Evolutionary conservation across 2,113 vertebrate genomes (phyloP).

Genomic region (Orthonyx spaldingii): DNA sequence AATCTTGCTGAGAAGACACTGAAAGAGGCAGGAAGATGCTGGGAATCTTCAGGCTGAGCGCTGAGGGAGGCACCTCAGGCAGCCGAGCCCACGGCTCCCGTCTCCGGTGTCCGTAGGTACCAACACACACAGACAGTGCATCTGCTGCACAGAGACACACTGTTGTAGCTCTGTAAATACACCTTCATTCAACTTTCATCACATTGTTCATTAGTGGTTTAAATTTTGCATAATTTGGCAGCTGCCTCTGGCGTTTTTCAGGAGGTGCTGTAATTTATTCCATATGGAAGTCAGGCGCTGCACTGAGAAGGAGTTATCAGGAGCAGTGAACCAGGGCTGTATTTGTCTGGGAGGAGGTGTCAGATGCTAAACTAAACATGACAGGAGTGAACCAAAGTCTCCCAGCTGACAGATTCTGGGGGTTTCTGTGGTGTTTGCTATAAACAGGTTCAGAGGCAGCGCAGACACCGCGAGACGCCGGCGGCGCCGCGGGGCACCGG

Average conservation of each 20-base stretch:
- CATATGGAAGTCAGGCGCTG: conserved; percentile 50
- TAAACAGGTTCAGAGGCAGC: conserved; percentile 43
- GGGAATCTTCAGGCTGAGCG: neutral
- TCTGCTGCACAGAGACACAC: neutral
- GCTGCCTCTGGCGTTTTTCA: conserved; percentile 49
- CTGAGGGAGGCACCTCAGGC: neutral
- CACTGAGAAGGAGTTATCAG: conserved; percentile 53
- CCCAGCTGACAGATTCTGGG: conserved; percentile 57
- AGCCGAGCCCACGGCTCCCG: neutral
- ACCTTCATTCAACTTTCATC: conserved; percentile 59
- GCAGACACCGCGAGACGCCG: neutral
- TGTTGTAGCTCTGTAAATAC: neutral
- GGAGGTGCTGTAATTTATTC: conserved; percentile 27
- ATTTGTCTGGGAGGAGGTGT: conserved; percentile 62
- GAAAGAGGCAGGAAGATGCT: neutral
- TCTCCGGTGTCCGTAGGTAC: neutral
- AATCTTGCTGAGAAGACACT: fast-evolving
- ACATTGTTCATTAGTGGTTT: conserved; percentile 35
- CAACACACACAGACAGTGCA: neutral
- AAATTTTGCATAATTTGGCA: conserved; percentile 45
- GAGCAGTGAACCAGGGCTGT: conserved; percentile 33
- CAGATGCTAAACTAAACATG: conserved; percentile 60
- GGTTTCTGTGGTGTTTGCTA: neutral
- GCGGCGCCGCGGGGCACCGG: neutral
- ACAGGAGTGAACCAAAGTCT: conserved; percentile 40